Conservation (phyloP, 1,140 invertebrate genomes). For the Frieseomelitta varia region DNA sequence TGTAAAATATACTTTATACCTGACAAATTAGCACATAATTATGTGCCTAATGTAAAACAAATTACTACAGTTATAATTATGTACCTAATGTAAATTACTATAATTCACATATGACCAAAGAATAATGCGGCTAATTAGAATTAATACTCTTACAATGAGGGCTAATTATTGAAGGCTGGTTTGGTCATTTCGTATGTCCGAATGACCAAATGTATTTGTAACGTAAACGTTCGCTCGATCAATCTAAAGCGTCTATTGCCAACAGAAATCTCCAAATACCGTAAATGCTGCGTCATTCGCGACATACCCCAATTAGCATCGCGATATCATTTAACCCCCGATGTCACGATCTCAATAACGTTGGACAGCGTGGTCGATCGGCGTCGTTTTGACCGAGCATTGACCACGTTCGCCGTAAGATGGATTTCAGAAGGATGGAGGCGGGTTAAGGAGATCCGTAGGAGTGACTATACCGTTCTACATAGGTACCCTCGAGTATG, state of each 20-base stretch:
- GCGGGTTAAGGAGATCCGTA: conserved; percentile 77
- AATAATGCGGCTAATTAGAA: no score
- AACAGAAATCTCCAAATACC: neutral
- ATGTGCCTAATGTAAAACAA: no score
- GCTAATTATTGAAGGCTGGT: no score
- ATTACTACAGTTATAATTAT: no score
- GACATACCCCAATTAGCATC: conserved; percentile 39
- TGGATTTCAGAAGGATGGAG: conserved; percentile 66
- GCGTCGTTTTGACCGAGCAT: conserved; percentile 37
- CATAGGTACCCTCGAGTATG: conserved; percentile 65
- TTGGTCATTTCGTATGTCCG: no score
- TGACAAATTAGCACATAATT: no score
- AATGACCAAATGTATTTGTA: neutral
- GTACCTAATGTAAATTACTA: no score
- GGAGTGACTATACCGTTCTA: conserved; percentile 75
- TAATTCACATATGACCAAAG: no score
- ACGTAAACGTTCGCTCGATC: neutral
- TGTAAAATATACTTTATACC: no score
- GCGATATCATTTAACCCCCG: conserved; percentile 15
- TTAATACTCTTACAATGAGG: no score
- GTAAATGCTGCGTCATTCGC: neutral
- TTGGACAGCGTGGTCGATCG: conserved; percentile 13
- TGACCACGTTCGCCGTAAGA: conserved; percentile 51
- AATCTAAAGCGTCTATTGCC: neutral
- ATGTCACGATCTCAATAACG: conserved; percentile 41